Evolutionary conservation across 92 coral and sea anemone species (phyloP), one percentile per base, ranked within the genome.

Genomic region (Porites evermanni): DNA sequence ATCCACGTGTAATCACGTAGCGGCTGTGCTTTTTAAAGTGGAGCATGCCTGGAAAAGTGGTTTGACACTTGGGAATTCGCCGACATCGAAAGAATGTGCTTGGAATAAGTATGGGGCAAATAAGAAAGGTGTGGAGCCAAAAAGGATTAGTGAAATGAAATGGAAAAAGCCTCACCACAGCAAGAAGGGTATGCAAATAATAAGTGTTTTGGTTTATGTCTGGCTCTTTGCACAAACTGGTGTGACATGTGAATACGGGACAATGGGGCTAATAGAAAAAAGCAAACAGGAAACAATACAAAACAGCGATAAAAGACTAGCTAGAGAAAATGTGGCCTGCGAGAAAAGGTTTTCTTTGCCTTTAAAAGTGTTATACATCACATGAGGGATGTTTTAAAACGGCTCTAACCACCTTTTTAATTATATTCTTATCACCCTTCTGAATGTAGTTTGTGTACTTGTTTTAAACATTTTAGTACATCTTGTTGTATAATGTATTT

Each of bases 21-120:
- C 94, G 38, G 93, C 94, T 18, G 92, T 89, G 14, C 80, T 89
- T 21, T 89, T 89, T 60, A 91, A 91, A 84, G 90, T 91, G 51
- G 93, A 91, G 76, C 74, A 89, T 84, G 90, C 92, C 12, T 84
- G 92, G 94, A 84, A 50, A 78, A 88, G 72, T 88, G 88, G 90
- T 21, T 84, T 73, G 89, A 81, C 73, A 78, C 72, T 75, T 19
- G 53, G 38, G 53, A 29, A 64, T 56, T 77, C 90, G 18, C 94
- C 92, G 73, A 91, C 88, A 52, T 91, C 90, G 44, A 87, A 71
- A 59, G 92, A 91, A 85, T 88, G 92, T 84, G 63, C 66, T 66
- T 91, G 91, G 92, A 88, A 88, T 54, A 75, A 79, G 26, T 87
- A 87, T 78, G 86, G 80, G 51, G 89, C 86, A 73, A 90, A 75